Evolutionary conservation across 1,140 invertebrate genomes (phyloP).

Genomic region (Eumeta japonica): DNA sequence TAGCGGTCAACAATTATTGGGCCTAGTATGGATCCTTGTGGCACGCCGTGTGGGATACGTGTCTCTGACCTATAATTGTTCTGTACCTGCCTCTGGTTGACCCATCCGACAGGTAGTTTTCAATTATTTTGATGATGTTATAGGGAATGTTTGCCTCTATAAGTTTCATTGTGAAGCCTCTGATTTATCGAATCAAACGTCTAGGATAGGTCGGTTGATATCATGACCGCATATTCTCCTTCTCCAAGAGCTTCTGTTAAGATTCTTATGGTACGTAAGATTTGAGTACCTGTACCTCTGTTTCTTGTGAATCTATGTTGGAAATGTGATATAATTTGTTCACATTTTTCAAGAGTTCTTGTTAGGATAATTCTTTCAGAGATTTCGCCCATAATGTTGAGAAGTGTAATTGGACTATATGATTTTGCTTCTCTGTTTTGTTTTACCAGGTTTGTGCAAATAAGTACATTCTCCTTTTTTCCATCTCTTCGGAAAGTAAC

Average conservation of each 20-base stretch:
- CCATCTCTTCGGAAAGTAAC: conserved; percentile 6
- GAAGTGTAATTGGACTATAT: conserved; percentile 5
- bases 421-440: background rate
- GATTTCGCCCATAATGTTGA: conserved; percentile 7
- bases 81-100: background rate
- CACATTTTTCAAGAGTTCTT: too few relatives aligned
- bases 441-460: conserved; percentile 5
- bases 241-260: conserved; percentile 5
- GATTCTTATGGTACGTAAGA: background rate
- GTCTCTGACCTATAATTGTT: conserved; percentile 2
- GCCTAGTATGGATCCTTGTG: conserved; percentile 7
- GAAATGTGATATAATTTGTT: background rate
- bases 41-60: conserved; percentile 6
- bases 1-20: conserved; percentile 5
- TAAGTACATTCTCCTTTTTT: conserved; percentile 4
- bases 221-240: conserved; percentile 2
- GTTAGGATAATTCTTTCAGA: too few relatives aligned
- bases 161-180: conserved; percentile 4
- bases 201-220: conserved; percentile 6
- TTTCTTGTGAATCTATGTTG: conserved; percentile 7
- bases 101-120: conserved; percentile 5
- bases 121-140: conserved; percentile 7
- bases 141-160: background rate
- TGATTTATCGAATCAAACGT: conserved; percentile 8
- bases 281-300: conserved; percentile 7